Base-by-base conservation (phyloP, 2,113 vertebrate species). In the Nettapus auritus region DNA sequence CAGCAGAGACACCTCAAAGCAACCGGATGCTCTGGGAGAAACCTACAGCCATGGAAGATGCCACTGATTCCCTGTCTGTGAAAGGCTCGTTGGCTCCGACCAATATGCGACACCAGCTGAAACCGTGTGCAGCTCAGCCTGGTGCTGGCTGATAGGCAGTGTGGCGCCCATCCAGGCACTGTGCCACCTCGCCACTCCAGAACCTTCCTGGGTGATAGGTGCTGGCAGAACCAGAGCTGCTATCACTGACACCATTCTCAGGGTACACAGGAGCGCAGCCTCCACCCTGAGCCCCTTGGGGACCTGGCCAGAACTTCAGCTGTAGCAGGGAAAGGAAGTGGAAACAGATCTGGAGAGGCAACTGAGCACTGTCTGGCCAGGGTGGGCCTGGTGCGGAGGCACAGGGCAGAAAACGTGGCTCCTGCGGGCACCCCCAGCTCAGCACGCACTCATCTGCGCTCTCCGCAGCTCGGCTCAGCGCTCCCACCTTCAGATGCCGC, bases 1-100 rank as follows among this genome's bases (percentile, higher is more conserved):
- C 16, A 28, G 25, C 28, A 19, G 22, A 17, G 23, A 48, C 1
- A 3, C 46, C 22, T 66, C 59, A 40, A 6, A 1, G 2, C 28
- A 28, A 8, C 13, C 9, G 4, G 13, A 22, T 18, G 40, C 40
- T 8, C 31, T 0, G 1, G 33, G 29, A 63, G 55, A 70, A 29
- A 19, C 9, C 8, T 29, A 16, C 0, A 1, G 53, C 18, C 57
- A 53, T 3, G 9, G 36, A 33, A 33, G 42, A n/a, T 0, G 3
- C 16, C 0, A 1, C 22, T 11, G 14, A 52, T 46, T 28, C 42
- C 0, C 1, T 9, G 29, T 8, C n/a, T 26, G 2, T 5, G n/a
- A 13, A 4, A 19, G 26, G 13, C 11, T 1, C 4, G 5, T 0
- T 0, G 3, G 33, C 28, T 28, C 38, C 26, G 3, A 9, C 0